These are phyloP conservation scores for Cyclophora albipunctata DNA, from an alignment of 2,888 invertebrate genomes.

Conservation along the genomic window DNA sequence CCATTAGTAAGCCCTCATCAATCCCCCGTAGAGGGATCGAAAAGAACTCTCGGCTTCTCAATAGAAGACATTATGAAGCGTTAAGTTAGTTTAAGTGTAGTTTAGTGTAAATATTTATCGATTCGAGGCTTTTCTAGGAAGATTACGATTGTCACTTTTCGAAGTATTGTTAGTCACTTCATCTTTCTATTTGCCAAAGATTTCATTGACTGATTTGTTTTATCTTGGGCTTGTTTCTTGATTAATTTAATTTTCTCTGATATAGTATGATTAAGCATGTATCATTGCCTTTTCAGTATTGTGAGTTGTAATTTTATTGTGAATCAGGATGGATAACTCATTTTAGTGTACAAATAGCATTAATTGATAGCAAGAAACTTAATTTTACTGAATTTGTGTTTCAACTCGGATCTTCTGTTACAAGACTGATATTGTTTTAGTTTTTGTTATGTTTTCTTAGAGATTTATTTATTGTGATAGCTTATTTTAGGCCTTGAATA, in stretches of 20 bases:
- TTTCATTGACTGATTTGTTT: constrained; percentile 21
- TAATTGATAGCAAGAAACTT: too few relatives aligned
- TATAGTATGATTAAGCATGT: too few relatives aligned
- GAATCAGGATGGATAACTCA: too few relatives aligned
- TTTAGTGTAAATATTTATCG: constrained; percentile 26
- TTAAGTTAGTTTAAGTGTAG: constrained; percentile 51
- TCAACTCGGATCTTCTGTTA: constrained; percentile 39
- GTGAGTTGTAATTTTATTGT: too few relatives aligned
- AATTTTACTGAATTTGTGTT: constrained; percentile 1
- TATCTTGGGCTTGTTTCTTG: background rate
- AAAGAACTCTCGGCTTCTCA: constrained; percentile 81
- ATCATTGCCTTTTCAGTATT: too few relatives aligned
- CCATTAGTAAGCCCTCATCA: constrained; percentile 42
- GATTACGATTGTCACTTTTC: constrained; percentile 10
- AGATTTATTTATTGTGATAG: constrained; percentile 71
- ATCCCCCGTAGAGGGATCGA: constrained; percentile 58
- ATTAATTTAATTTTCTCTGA: too few relatives aligned
- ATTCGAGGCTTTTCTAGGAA: constrained; percentile 9
- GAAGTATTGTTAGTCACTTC: constrained; percentile 14
- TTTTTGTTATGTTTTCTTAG: constrained; percentile 62
- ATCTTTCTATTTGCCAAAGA: constrained; percentile 20
- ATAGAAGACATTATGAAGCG: constrained; percentile 93
- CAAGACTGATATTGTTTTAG: constrained; percentile 65
- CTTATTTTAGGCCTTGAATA: constrained; percentile 36
- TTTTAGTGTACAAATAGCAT: too few relatives aligned